Percentiles rank a stretch among this genome's conserved stretches.
Evolutionary conservation across 2,113 vertebrate species (phyloP).

Genomic region (Coregonus clupeaformis): DNA sequence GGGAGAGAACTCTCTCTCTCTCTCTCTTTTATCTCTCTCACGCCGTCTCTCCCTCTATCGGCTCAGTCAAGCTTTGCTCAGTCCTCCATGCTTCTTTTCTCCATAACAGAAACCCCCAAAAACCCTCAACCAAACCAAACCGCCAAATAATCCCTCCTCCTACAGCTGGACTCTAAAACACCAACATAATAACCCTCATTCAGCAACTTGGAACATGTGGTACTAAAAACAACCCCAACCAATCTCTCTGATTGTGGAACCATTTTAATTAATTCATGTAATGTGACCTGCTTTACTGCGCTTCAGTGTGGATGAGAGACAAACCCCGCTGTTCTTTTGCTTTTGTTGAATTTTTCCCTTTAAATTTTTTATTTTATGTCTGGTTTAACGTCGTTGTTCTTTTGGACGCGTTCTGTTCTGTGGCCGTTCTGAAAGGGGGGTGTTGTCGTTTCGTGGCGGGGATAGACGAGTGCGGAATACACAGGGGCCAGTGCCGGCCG

Average conservation of each 20-base stretch:
- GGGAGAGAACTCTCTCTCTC: conserved; percentile 74
- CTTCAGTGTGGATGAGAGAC: conserved; percentile 85
- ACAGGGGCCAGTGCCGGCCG: conserved; percentile 56
- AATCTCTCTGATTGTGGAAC: conserved; percentile 31
- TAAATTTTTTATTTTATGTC: conserved; percentile 53
- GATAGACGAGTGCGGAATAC: conserved; percentile 82
- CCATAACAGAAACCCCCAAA: conserved; percentile 78
- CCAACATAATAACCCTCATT: conserved; percentile 86
- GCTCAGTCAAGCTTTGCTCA: conserved; percentile 76
- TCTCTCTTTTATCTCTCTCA: conserved; percentile 60
- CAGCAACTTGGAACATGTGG: conserved; percentile 63
- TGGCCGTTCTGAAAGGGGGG: conserved; percentile 75
- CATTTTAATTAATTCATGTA: conserved; percentile 46
- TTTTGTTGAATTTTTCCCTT: conserved; percentile 58
- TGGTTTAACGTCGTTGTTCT: conserved; percentile 74
- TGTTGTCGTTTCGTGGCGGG: conserved; percentile 52
- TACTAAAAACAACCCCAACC: conserved; percentile 82
- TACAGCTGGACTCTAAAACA: conserved; percentile 84
- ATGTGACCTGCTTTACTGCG: conserved; percentile 84
- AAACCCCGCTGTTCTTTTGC: conserved; percentile 72
- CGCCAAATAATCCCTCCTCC: conserved; percentile 69
- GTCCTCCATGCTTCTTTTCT: conserved; percentile 83
- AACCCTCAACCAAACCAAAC: conserved; percentile 75
- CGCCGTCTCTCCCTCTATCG: conserved; percentile 36
- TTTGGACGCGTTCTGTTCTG: conserved; percentile 74